Conservation (phyloP, 2,113 vertebrate genomes). For the Hemicordylus capensis region DNA sequence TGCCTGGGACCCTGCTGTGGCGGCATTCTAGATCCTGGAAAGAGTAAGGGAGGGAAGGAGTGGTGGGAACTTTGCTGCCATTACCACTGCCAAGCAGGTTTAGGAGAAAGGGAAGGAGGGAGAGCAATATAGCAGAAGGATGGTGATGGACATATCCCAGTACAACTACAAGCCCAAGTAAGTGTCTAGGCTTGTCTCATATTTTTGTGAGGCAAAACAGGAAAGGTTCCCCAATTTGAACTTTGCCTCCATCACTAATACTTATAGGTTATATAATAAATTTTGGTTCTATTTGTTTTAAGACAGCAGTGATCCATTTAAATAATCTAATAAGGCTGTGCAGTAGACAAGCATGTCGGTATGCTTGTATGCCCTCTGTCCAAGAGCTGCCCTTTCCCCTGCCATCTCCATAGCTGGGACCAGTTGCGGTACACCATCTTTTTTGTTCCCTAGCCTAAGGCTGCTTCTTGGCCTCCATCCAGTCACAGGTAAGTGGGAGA, state of each 20-base stretch:
- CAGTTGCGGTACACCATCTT: too few species aligned
- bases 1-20: neutral
- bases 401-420: too few species aligned
- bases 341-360: too few species aligned
- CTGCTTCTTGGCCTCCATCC: too few species aligned
- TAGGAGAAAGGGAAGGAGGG: neutral
- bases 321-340: too few species aligned
- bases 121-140: neutral
- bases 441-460: too few species aligned
- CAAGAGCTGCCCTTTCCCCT: too few species aligned
- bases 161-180: neutral
- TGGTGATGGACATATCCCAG: neutral
- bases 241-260: neutral
- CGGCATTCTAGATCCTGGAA: neutral
- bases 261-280: neutral
- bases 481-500: too few species aligned
- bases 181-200: neutral
- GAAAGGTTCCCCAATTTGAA: neutral
- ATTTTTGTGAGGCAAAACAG: neutral
- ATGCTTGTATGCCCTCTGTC: too few species aligned
- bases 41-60: neutral
- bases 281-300: fast-evolving
- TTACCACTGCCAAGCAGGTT: neutral
- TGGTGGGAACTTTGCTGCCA: neutral
- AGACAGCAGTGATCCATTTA: neutral